Evolutionary conservation across 2,797 vertebrate genomes (phyloP), one percentile per base, ranked within the genome.

Genomic region (Fratercula arctica): DNA sequence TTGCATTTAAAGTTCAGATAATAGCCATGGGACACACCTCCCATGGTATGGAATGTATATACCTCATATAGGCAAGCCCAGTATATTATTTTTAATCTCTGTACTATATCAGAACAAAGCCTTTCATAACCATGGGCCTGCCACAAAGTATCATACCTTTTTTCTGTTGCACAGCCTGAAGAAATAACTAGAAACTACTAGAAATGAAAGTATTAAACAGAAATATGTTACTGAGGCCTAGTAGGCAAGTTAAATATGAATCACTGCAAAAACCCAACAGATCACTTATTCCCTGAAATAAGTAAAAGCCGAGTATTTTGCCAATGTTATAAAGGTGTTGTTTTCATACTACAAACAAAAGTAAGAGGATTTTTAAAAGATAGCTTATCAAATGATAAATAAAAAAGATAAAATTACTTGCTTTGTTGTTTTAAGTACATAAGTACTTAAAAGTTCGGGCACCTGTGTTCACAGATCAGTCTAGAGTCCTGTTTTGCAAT

Each of bases 381-480:
- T 94, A 93, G 64, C 48, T 96, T 97, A 97, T 85, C 83, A 97
- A 92, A 97, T 95, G 6, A 84, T 94, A 97, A 97, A 97, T 54
- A 94, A 92, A 93, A 85, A 76, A 93, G 82, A 96, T 96, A 96
- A 97, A 94, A 94, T 90, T 86, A 82, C 31, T 95, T 95, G 78
- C 72, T 91, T 94, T 97, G 72, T 91, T 97, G 72, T 94, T 97
- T 97, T 91, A 97, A 96, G 84, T 66, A 77, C 76, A 72, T 80
- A 95, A 83, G 66, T 93, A 87, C 81, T 92, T 95, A 43, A 85
- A 57, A 96, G 73, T 95, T 96, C 0, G 2, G 90, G 56, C 95
- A 98, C 93, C 95, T 98, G 97, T 97, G 96, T 76, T 97, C 86
- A 97, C 96, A 96, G 87, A 95, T 81, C 79, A 90, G 87, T 93